Base-by-base conservation (phyloP, 1,140 invertebrate species). In the Phortica variegata region DNA sequence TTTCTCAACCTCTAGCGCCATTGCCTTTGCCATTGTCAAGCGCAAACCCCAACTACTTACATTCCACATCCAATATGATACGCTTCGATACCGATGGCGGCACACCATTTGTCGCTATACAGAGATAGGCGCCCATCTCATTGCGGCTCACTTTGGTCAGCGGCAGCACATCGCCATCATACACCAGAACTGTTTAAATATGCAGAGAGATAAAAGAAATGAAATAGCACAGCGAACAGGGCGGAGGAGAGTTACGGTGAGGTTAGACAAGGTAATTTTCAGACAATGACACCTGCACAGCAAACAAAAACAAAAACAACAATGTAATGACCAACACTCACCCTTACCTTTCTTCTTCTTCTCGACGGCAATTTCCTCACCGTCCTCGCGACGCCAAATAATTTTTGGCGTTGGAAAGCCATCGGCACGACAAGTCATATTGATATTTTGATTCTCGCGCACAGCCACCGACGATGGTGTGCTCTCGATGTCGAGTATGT, bases 381-480 rank as follows among this genome's bases (percentile, higher is more conserved):
- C 88, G 73, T 96, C 91, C 69, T 95, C 92, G 23, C 92, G 79
- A 54, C 90, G 83, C 93, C 93, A 96, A 80, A 87, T 91, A 36
- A 95, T 85, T 76, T 88, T 90, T 2, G 93, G 92, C 3, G 83
- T 80, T 1, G 93, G 92, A 77, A 92, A 91, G 20, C 92, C 93
- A 60, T 92, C 87, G 1, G 92, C 91, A 59, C 88, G 90, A 73
- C 91, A 94, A 1, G 87, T 87, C 53, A 96, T 82, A 31, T 89
- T 93, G 40, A 94, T 87, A 75, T 95, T 95, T 75, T 90, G 87
- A 76, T 92, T 90, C 77, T 95, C 91, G 13, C 91, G 80, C 12
- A 94, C 87, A 7, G 91, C 90, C 17, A 95, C 88, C 19, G 89
- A 90, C 26, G 90, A 92, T 58, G 90, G 85, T 9, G 90, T 90